These are phyloP conservation scores for Ornithoptera alexandrae DNA, from an alignment of 2,888 invertebrate genomes.

Conservation along the genomic window DNA sequence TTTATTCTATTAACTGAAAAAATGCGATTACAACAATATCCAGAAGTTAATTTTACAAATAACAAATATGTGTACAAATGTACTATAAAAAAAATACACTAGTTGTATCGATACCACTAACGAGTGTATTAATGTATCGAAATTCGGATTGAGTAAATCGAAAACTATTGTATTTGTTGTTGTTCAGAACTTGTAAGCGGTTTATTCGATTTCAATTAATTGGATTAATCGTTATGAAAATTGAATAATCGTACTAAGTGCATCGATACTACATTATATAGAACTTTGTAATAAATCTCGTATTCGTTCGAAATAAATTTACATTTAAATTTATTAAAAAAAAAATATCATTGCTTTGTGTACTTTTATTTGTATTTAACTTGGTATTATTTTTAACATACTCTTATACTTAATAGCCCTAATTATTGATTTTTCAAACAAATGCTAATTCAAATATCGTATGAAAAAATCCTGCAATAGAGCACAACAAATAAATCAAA, in stretches of 20 bases:
- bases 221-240: neutral
- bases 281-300: neutral
- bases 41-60: too few species aligned
- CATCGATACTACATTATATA: neutral
- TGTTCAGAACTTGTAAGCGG: neutral
- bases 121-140: neutral
- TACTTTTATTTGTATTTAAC: too few species aligned
- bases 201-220: slow-evolving; percentile 3
- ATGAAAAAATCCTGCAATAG: too few species aligned
- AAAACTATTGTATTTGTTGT: neutral
- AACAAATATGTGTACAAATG: too few species aligned
- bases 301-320: neutral
- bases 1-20: too few species aligned
- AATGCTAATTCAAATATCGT: too few species aligned
- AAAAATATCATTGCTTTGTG: too few species aligned
- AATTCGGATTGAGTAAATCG: neutral
- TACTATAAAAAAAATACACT: neutral
- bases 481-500: too few species aligned
- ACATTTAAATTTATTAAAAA: neutral
- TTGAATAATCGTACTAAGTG: neutral
- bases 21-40: too few species aligned
- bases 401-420: too few species aligned
- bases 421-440: too few species aligned
- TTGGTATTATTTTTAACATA: too few species aligned
- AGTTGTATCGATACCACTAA: neutral